Conservation (phyloP, 2,888 invertebrate genomes). For the Baronia brevicornis region DNA sequence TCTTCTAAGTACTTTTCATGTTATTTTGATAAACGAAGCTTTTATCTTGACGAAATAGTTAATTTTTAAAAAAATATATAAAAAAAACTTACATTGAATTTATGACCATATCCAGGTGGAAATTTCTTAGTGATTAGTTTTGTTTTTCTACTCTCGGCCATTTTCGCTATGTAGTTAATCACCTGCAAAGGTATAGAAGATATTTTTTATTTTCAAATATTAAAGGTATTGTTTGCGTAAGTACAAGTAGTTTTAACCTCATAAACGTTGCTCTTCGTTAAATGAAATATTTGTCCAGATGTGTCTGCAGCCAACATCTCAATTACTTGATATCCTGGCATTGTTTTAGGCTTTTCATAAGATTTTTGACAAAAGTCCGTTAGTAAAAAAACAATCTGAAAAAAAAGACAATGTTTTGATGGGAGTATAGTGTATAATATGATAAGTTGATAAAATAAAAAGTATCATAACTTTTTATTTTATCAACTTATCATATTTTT, state of each 20-base stretch:
- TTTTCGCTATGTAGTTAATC: slow-evolving; percentile 1
- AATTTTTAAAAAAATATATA: not conserved
- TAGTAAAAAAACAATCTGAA: slow-evolving; percentile 41
- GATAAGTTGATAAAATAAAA: too few relatives aligned
- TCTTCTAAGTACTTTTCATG: too few relatives aligned
- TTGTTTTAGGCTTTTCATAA: too few relatives aligned
- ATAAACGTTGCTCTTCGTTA: slow-evolving; percentile 30
- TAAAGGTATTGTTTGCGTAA: slow-evolving; percentile 36
- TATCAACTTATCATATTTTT: too few relatives aligned
- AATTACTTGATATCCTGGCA: slow-evolving; percentile 28
- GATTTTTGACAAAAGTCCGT: too few relatives aligned
- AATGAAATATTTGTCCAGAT: slow-evolving; percentile 38
- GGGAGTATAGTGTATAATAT: too few relatives aligned
- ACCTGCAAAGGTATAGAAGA: slow-evolving; percentile 29
- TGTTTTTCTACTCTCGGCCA: slow-evolving; percentile 27
- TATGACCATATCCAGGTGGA: not conserved
- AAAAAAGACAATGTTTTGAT: too few relatives aligned
- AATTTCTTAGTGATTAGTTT: slow-evolving; percentile 27
- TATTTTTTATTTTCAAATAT: slow-evolving; percentile 17
- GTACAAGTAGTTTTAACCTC: slow-evolving; percentile 28
- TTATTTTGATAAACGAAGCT: too few relatives aligned
- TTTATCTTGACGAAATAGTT: too few relatives aligned
- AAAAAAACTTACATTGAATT: slow-evolving; percentile 27
- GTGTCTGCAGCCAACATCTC: slow-evolving; percentile 34
- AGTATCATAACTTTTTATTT: too few relatives aligned